phyloP scores from a whole-genome alignment of 2,113 vertebrate species.

The Oncorhynchus kisutch region DNA sequence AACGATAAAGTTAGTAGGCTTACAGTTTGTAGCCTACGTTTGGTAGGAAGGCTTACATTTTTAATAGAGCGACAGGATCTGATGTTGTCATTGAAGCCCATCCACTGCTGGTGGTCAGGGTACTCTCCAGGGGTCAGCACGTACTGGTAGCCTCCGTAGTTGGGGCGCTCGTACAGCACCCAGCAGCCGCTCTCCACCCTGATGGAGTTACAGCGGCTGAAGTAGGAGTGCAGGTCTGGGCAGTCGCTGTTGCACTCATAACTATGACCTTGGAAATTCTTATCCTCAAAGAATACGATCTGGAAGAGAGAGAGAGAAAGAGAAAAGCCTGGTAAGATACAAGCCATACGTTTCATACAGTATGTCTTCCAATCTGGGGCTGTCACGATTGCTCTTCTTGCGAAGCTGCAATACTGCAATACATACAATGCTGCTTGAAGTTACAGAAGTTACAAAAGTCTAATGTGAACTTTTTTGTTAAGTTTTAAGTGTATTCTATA shows the following conservation, averaged over 20 bases:
- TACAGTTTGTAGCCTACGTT: background rate
- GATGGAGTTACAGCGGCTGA: conserved; percentile 68
- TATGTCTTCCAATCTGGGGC: background rate
- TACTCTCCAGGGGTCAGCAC: conserved; percentile 66
- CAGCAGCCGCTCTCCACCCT: conserved; percentile 69
- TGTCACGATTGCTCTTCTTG: background rate
- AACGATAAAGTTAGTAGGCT: background rate
- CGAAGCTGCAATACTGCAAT: no score
- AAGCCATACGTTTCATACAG: background rate
- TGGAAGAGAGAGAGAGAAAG: conserved; percentile 19
- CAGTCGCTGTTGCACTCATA: conserved; percentile 64
- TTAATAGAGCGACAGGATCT: conserved; percentile 64
- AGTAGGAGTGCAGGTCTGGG: conserved; percentile 61
- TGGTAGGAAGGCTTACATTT: conserved; percentile 46
- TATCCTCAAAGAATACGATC: conserved; percentile 67
- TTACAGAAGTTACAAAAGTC: background rate
- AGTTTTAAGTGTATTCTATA: background rate
- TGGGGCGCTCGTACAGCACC: conserved; percentile 65
- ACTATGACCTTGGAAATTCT: conserved; percentile 61
- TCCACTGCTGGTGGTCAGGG: conserved; percentile 64
- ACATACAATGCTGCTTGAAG: background rate
- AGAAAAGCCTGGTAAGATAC: background rate
- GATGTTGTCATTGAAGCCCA: conserved; percentile 65
- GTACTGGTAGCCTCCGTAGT: conserved; percentile 65
- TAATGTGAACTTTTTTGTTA: background rate